Evolutionary conservation across 2,113 vertebrate genomes (phyloP).

Genomic region (Poeciliopsis occidentalis): DNA sequence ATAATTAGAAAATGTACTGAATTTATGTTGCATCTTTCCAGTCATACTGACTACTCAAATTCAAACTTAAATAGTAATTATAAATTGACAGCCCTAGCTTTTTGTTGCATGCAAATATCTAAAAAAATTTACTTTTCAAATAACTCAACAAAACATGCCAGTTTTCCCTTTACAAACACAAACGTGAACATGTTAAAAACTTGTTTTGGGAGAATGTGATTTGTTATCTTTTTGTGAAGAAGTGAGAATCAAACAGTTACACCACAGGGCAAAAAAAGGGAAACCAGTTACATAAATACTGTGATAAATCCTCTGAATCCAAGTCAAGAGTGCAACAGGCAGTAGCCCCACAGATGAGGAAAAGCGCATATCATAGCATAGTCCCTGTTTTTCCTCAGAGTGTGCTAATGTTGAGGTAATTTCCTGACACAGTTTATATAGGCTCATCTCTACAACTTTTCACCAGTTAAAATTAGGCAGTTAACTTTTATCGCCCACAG

Average conservation of each 20-base stretch:
- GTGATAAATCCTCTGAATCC: slow-evolving; percentile 1
- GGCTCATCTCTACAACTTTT: slow-evolving; percentile 39
- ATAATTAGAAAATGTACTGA: no score
- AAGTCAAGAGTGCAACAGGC: slow-evolving; percentile 5
- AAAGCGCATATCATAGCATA: slow-evolving; percentile 24
- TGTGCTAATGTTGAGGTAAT: slow-evolving; percentile 54
- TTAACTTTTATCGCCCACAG: slow-evolving; percentile 55
- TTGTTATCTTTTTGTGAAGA: not conserved
- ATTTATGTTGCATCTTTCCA: no score
- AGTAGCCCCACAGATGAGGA: slow-evolving; percentile 1
- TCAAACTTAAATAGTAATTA: no score
- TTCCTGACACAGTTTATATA: slow-evolving; percentile 44
- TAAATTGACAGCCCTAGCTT: not conserved
- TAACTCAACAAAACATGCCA: not conserved
- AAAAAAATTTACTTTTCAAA: not conserved
- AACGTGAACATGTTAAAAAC: not conserved
- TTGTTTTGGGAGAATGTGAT: not conserved
- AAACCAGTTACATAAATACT: slow-evolving; percentile 4
- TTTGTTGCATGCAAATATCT: not conserved
- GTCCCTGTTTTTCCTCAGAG: slow-evolving; percentile 36
- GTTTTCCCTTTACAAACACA: not conserved
- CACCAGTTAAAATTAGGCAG: slow-evolving; percentile 42
- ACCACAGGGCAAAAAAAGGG: slow-evolving; percentile 11
- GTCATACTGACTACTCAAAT: no score
- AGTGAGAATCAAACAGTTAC: slow-evolving; percentile 21